Evolutionary conservation across 2,888 invertebrate species (phyloP), one percentile per base, ranked within the genome.

Genomic region (Aethes cnicana): DNA sequence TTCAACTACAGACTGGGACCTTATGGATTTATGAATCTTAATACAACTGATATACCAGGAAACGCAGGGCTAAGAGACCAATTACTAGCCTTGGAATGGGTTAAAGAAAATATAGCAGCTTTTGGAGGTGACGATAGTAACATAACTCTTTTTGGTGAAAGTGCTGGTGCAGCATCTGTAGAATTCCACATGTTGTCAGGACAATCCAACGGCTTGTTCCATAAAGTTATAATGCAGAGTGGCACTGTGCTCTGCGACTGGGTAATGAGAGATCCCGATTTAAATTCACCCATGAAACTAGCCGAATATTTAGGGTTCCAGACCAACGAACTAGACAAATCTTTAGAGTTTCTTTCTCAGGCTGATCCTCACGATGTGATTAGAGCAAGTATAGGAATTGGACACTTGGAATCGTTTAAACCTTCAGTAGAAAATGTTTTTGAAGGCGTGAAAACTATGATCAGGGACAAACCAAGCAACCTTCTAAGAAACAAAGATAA

Each of bases 151-250:
- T 54, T 54, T 14, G 58, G 58, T 6, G 52, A 54, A 28, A 54
- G 58, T 33, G 56, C 58, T 7, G 58, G 58, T 5, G 52, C 56
- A 5, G 46, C 52, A 3, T 56, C 56, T 0, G 48, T 58, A 4
- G 54, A 52, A 21, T 52, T 54, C 9, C 56, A 56, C 25, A 43
- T 56, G 7, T 28, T 56, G 5, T 58, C 56, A 20, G 54, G 52
- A 8, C 20, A 50, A 37, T 47, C 37, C 8, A 28, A 53, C 30
- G 56, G 47, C 11, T 32, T 58, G 41, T 58, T 58, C 30, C 54
- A 56, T 25, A 48, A 46, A 30, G 56, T 55, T 8, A 66, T 62
- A 2, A 35, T 64, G 47, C 61, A 61, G 42, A 67, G 69, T 35
- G 60, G 62, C 0, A 49, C 56, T 1, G 43, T 46, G 1, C 23